These are phyloP conservation scores for Nycteola revayana DNA, from an alignment of 2,888 invertebrate genomes.

Conservation along the genomic window DNA sequence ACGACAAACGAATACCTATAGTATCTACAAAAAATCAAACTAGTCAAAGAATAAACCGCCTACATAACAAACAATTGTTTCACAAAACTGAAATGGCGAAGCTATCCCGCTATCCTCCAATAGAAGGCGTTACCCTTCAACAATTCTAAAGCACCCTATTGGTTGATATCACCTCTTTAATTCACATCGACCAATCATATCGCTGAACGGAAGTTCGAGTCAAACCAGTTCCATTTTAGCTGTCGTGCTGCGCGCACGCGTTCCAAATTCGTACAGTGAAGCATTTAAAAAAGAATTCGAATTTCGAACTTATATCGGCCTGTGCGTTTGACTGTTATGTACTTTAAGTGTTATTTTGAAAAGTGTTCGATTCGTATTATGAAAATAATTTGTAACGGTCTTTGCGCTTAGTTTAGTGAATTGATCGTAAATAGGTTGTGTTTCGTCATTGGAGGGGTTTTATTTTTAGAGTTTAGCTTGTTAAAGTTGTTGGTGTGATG, in stretches of 20 bases:
- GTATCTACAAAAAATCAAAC: constrained; percentile 45
- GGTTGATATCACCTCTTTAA: constrained; percentile 49
- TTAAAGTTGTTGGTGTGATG: constrained; percentile 72
- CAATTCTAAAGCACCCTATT: constrained; percentile 42
- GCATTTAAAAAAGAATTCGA: constrained; percentile 41
- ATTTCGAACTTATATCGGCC: constrained; percentile 36
- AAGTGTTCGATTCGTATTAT: constrained; percentile 20
- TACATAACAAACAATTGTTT: constrained; percentile 74
- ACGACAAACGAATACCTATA: constrained; percentile 54
- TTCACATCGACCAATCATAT: constrained; percentile 57
- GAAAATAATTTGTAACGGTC: constrained; percentile 24
- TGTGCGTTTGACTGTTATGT: constrained; percentile 38
- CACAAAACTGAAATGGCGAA: constrained; percentile 74
- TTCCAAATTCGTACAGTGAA: constrained; percentile 42
- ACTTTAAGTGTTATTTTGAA: constrained; percentile 20
- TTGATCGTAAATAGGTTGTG: constrained; percentile 61
- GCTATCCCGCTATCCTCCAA: constrained; percentile 58
- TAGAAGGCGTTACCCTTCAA: constrained; percentile 66
- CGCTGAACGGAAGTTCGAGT: constrained; percentile 58
- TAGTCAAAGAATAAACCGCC: constrained; percentile 53
- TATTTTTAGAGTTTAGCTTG: constrained; percentile 79
- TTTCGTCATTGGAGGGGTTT: constrained; percentile 65
- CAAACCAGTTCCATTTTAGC: constrained; percentile 78
- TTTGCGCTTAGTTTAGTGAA: constrained; percentile 14
- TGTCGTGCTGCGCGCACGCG: constrained; percentile 55